Percentiles rank a stretch among this genome's conserved stretches.
These are phyloP conservation scores for Cetonia aurata DNA, from an alignment of 2,888 invertebrate species.

Conservation along the genomic window DNA sequence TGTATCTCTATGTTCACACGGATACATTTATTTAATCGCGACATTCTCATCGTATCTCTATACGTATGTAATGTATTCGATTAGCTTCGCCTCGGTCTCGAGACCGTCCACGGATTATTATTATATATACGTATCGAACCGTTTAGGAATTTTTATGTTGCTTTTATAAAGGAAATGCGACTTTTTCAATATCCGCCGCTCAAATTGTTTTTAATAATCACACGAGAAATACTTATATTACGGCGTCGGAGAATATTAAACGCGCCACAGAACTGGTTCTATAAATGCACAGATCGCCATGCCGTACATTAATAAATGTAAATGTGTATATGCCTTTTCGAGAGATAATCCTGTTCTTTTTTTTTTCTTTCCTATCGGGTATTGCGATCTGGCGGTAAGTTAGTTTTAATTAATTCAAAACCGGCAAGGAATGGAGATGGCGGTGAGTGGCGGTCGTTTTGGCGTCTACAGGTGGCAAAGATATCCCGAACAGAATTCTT, in stretches of 20 bases:
- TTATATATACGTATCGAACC: too few relatives aligned
- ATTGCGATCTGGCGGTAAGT: slow-evolving; percentile 25
- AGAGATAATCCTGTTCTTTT: not conserved
- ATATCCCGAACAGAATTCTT: too few relatives aligned
- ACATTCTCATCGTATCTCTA: too few relatives aligned
- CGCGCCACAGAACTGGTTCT: slow-evolving; percentile 18
- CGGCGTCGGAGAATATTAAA: not conserved
- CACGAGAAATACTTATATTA: slow-evolving; percentile 7
- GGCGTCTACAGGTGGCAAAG: too few relatives aligned
- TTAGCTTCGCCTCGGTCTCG: too few relatives aligned
- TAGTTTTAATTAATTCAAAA: slow-evolving; percentile 30
- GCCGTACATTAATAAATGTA: slow-evolving; percentile 24
- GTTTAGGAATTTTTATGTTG: slow-evolving; percentile 12
- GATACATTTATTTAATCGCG: too few relatives aligned
- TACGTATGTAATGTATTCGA: too few relatives aligned
- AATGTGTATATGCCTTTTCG: slow-evolving; percentile 15
- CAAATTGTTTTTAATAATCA: slow-evolving; percentile 32
- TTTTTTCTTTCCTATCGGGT: slow-evolving; percentile 12
- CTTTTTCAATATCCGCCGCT: slow-evolving; percentile 15
- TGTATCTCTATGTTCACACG: too few relatives aligned
- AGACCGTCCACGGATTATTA: too few relatives aligned
- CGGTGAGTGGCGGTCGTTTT: too few relatives aligned
- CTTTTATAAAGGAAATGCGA: slow-evolving; percentile 20
- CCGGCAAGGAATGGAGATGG: not conserved
- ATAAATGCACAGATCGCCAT: not conserved